Evolutionary conservation across 2,797 vertebrate species (phyloP).

Genomic region (Florisuga fusca): DNA sequence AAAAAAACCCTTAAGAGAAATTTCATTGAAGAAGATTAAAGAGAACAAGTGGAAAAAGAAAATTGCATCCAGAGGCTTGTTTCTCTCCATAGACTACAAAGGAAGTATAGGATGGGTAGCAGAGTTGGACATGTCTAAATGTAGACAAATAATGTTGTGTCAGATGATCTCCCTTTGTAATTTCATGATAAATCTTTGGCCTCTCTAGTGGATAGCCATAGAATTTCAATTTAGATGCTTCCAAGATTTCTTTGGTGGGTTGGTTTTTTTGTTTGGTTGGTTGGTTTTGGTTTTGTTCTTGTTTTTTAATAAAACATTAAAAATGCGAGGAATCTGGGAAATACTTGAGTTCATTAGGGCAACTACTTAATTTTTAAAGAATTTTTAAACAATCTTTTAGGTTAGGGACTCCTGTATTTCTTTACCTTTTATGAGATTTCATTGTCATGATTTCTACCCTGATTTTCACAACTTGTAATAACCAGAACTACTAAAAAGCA

Average conservation of each 20-base stretch:
- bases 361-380: background rate
- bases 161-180: background rate
- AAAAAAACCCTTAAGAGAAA: slow-evolving; percentile 40
- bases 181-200: background rate
- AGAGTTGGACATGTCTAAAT: background rate
- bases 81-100: background rate
- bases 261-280: no score
- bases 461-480: background rate
- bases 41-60: background rate
- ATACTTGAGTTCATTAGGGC: background rate
- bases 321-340: background rate
- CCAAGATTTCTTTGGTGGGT: background rate
- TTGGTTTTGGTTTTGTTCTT: background rate
- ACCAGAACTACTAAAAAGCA: background rate
- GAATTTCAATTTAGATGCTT: background rate
- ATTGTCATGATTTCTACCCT: background rate
- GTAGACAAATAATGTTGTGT: background rate
- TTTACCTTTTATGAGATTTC: background rate
- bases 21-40: slow-evolving; percentile 8
- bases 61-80: background rate
- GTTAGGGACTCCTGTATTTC: background rate
- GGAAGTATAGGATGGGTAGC: background rate
- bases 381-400: background rate
- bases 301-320: background rate
- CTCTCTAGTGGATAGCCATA: background rate